These are phyloP conservation scores for Pinctada fucata DNA, from an alignment of 2,888 invertebrate genomes.

Conservation along the genomic window DNA sequence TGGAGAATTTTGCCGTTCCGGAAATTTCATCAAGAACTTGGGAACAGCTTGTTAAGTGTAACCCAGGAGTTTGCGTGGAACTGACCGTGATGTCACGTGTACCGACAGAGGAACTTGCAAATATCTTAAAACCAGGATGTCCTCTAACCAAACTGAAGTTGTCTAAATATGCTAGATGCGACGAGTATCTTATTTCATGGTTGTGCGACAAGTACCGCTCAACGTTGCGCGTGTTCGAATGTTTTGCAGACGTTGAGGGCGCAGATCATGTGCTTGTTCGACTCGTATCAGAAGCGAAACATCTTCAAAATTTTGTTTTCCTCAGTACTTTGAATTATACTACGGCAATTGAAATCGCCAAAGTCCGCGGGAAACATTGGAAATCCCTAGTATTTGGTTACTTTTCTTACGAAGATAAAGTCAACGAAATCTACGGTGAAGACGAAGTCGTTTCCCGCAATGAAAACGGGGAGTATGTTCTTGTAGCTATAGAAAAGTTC, in stretches of 20 bases:
- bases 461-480: slow-evolving; percentile 48
- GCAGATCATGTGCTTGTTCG: slow-evolving; percentile 51
- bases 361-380: slow-evolving; percentile 46
- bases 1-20: slow-evolving; percentile 48
- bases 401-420: slow-evolving; percentile 21
- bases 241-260: slow-evolving; percentile 51
- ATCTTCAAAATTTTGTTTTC: slow-evolving; percentile 57
- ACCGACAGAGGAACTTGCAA: slow-evolving; percentile 56
- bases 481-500: slow-evolving; percentile 47
- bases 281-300: slow-evolving; percentile 49
- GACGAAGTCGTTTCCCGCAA: slow-evolving; percentile 56
- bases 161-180: slow-evolving; percentile 59
- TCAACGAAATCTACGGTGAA: slow-evolving; percentile 50
- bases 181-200: slow-evolving; percentile 47
- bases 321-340: slow-evolving; percentile 52
- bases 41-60: slow-evolving; percentile 49
- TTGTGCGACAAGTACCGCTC: slow-evolving; percentile 53
- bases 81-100: slow-evolving; percentile 58
- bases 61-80: slow-evolving; percentile 61
- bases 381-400: slow-evolving; percentile 47
- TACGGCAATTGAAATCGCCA: slow-evolving; percentile 55
- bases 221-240: slow-evolving; percentile 56
- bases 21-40: slow-evolving; percentile 54
- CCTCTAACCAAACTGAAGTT: slow-evolving; percentile 58
- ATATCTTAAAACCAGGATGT: slow-evolving; percentile 61